Base-by-base conservation (phyloP, 2,113 vertebrate genomes). In the Tachysurus fulvidraco region DNA sequence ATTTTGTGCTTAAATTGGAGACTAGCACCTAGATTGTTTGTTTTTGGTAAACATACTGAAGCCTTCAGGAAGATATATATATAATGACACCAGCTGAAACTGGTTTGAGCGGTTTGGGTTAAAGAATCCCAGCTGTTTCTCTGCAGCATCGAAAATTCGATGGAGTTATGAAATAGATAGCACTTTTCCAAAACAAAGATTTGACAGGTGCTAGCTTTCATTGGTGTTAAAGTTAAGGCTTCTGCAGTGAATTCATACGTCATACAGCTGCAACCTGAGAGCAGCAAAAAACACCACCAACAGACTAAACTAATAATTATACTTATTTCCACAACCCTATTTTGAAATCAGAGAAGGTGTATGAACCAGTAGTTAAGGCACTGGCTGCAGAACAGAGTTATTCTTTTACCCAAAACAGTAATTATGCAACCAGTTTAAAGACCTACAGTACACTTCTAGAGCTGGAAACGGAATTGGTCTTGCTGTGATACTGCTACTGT, bases 11-110 rank as follows among this genome's bases (percentile, higher is more conserved):
- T 23, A 46, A 41, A 50, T 21, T 25, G 19, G 30, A 59, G 77
- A 19, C 52, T 44, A 8, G 25, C n/a, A 25, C 13, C 19, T 46
- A 46, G 11, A 30, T 19, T 50, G 30, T 64, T 16, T 19, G 65
- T 67, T 19, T 50, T 50, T 50, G 5, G 46, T 50, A 50, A 50
- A 23, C 4, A 6, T 44, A 0, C 52, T 19, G 13, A 77, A 46
- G 36, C 44, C 36, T 86, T 89, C 5, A 84, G 76, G 44, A 77
- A 83, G 73, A 36, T 11, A 17, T 46, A 41, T 46, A 41, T 64
- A 84, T 44, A 41, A 21, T 54, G 12, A 30, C 46, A 88, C 65
- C 62, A 54, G 59, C 88, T 86, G 7, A 54, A 85, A 85, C 86
- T 25, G 76, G 85, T 87, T 71, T 64, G 28, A 52, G 62, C 21